A percentile compares a stretch with the other conserved stretches of the same genome.
Evolutionary conservation across 23 tunicate species (phyloP).

Genomic region (Corella eumyota): DNA sequence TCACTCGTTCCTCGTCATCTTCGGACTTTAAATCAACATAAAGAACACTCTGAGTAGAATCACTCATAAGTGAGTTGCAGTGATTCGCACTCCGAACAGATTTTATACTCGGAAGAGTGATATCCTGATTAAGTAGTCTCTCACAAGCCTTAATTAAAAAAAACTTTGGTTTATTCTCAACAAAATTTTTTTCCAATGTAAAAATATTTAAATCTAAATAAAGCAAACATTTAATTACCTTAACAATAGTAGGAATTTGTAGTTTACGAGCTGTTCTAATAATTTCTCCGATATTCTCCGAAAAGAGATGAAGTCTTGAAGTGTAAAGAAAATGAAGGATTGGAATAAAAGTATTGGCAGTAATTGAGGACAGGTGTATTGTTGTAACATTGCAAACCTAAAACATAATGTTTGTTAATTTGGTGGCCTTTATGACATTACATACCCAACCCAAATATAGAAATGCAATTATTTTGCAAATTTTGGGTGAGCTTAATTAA

Average conservation of each 20-base stretch:
- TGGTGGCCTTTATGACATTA: no score
- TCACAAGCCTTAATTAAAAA: slow-evolving; percentile 36
- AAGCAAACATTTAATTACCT: slow-evolving; percentile 7
- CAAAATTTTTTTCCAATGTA: not conserved
- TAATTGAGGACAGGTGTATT: slow-evolving; percentile 53
- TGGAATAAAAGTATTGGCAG: slow-evolving; percentile 45
- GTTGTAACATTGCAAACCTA: slow-evolving; percentile 80
- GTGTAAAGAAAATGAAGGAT: slow-evolving; percentile 72
- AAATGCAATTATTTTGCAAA: no score
- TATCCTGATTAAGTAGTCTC: slow-evolving; percentile 23
- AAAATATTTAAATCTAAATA: not conserved
- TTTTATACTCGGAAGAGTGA: slow-evolving; percentile 32
- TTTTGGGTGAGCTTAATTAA: no score
- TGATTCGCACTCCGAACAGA: slow-evolving; percentile 2
- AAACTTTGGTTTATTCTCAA: not conserved
- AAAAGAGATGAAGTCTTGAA: slow-evolving; percentile 48
- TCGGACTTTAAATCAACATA: slow-evolving; percentile 44
- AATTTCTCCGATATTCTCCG: slow-evolving; percentile 56
- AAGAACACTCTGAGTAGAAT: slow-evolving; percentile 22
- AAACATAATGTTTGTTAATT: no score
- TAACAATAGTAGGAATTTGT: slow-evolving; percentile 48
- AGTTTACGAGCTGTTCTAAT: slow-evolving; percentile 52
- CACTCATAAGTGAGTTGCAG: not conserved
- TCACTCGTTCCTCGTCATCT: slow-evolving; percentile 26
- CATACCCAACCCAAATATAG: no score